Evolutionary conservation across 1,140 invertebrate species (phyloP).

Genomic region (Aphidius ervi): DNA sequence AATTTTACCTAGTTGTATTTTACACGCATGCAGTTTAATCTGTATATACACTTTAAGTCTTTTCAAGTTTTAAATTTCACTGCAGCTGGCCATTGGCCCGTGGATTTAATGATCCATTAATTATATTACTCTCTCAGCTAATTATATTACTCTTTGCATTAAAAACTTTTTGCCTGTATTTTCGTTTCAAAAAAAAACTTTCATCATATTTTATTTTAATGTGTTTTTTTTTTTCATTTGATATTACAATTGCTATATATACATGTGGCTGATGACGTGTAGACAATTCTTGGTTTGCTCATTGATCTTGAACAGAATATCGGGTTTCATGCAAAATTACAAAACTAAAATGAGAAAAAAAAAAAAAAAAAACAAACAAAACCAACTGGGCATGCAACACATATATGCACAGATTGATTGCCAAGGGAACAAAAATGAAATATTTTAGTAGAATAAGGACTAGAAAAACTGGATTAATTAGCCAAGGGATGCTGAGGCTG

Average conservation of each 20-base stretch:
- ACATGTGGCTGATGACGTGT: too few species aligned
- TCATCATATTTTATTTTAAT: too few species aligned
- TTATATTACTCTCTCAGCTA: not conserved
- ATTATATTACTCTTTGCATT: too few species aligned
- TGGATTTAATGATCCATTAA: conserved; percentile 2
- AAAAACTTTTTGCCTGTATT: too few species aligned
- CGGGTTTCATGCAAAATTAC: conserved; percentile 13
- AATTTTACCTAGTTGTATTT: too few species aligned
- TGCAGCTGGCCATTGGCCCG: conserved; percentile 8
- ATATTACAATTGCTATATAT: too few species aligned
- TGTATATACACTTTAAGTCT: conserved; percentile 11
- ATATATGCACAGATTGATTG: not conserved
- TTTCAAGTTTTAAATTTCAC: conserved; percentile 7
- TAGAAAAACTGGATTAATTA: conserved; percentile 14
- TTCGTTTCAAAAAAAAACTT: too few species aligned
- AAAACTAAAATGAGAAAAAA: conserved; percentile 16
- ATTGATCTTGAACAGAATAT: not conserved
- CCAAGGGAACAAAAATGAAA: not conserved
- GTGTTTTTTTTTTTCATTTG: too few species aligned
- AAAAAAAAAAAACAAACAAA: not conserved
- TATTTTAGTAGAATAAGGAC: conserved; percentile 2
- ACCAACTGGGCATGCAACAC: conserved; percentile 9
- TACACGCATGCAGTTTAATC: not conserved
- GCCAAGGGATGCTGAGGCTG: conserved; percentile 1
- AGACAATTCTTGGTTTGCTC: not conserved